These are phyloP conservation scores for Megalurothrips usitatus DNA, from an alignment of 2,888 invertebrate species.

Conservation along the genomic window DNA sequence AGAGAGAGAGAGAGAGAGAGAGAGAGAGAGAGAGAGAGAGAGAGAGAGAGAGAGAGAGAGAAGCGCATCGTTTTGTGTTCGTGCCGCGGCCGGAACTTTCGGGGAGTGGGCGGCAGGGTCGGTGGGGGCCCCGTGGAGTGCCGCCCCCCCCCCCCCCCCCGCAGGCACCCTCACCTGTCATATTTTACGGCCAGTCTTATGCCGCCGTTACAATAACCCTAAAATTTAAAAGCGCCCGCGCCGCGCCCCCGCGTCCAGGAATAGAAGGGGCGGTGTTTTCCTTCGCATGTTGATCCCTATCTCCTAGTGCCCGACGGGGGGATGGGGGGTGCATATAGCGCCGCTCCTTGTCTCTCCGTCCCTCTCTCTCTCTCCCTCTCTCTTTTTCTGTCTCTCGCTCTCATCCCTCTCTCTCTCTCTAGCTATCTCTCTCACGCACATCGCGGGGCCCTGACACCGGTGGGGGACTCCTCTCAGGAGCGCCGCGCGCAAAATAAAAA, in stretches of 20 bases:
- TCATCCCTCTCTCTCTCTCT: not conserved
- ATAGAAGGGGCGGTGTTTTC: not conserved
- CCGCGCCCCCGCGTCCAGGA: not conserved
- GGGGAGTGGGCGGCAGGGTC: no score
- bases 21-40: no score
- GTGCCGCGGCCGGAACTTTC: no score
- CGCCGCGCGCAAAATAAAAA: no score
- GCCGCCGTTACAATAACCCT: constrained; percentile 19
- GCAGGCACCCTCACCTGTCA: not conserved
- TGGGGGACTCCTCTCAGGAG: no score
- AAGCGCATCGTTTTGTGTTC: no score
- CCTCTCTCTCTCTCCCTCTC: not conserved
- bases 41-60: no score
- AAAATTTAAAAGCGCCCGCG: not conserved
- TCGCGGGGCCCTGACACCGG: no score
- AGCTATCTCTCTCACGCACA: no score
- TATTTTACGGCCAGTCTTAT: not conserved
- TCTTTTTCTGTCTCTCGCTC: not conserved
- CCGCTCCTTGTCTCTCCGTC: not conserved
- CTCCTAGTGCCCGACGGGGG: not conserved
- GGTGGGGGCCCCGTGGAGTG: not conserved
- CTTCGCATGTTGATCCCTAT: constrained; percentile 11
- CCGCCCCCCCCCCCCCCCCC: not conserved
- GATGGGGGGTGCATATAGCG: no score
- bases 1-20: no score